Conservation (phyloP, 2,797 vertebrate genomes). For the Huso huso region DNA sequence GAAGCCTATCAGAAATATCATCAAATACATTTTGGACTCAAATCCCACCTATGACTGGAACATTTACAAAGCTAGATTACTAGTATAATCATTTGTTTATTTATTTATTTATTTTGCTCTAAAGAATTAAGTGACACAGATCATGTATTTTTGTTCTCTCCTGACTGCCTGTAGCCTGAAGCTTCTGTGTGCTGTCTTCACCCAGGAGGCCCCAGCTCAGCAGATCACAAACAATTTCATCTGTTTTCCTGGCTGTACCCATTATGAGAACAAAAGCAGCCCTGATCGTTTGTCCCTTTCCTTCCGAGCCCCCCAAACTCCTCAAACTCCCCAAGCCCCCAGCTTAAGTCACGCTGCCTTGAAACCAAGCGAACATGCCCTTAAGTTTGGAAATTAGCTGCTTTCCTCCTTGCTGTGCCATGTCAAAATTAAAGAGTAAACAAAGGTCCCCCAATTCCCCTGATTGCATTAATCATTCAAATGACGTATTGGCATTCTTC, state of each 20-base stretch:
- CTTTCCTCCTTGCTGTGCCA: slow-evolving; percentile 60
- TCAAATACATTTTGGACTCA: no score
- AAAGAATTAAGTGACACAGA: not conserved
- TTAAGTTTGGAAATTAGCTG: slow-evolving; percentile 62
- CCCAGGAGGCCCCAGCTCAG: slow-evolving; percentile 35
- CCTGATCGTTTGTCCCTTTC: slow-evolving; percentile 27
- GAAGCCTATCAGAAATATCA: no score
- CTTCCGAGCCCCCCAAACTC: slow-evolving; percentile 29
- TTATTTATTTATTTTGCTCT: not conserved
- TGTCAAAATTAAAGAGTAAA: slow-evolving; percentile 86
- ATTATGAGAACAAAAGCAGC: slow-evolving; percentile 33
- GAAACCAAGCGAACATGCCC: slow-evolving; percentile 55
- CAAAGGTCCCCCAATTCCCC: slow-evolving; percentile 79
- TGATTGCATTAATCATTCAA: slow-evolving; percentile 91
- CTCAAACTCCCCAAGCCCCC: slow-evolving; percentile 28
- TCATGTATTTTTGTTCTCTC: not conserved
- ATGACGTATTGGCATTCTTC: slow-evolving; percentile 90
- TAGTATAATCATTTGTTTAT: not conserved
- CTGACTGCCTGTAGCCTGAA: slow-evolving; percentile 21
- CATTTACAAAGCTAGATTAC: not conserved
- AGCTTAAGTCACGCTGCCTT: slow-evolving; percentile 26
- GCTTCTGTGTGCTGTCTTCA: slow-evolving; percentile 33
- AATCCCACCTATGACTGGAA: not conserved
- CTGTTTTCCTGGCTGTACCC: slow-evolving; percentile 38
- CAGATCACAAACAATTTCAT: slow-evolving; percentile 45